phyloP scores from a whole-genome alignment of 2,113 vertebrate species.

The Eublepharis macularius region DNA sequence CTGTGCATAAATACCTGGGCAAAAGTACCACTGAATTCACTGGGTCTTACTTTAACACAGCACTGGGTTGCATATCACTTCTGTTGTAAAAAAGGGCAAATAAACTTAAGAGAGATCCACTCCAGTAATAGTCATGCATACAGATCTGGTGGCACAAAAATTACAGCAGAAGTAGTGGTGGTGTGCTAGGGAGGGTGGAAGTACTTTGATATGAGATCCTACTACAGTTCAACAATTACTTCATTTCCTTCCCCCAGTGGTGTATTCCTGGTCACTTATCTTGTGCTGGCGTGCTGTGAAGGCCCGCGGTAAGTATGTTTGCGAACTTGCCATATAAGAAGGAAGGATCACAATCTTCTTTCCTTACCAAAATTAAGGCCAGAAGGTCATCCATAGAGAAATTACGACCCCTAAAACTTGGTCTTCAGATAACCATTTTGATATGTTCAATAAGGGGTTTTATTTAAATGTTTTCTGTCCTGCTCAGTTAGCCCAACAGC shows the following conservation, averaged over 20 bases:
- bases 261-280: conserved; percentile 86
- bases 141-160: background rate
- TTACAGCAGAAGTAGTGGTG: background rate
- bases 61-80: background rate
- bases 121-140: background rate
- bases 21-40: too few species aligned
- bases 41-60: background rate
- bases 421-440: too few species aligned
- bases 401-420: too few species aligned
- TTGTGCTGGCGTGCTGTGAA: conserved; percentile 88
- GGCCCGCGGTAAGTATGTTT: conserved; percentile 86
- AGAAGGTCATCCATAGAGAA: background rate
- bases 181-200: fast-evolving
- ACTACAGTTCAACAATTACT: background rate
- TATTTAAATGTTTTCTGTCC: background rate
- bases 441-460: too few species aligned
- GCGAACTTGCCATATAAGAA: too few species aligned
- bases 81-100: background rate
- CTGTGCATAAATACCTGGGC: background rate
- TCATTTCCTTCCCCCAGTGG: conserved; percentile 71
- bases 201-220: background rate
- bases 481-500: background rate
- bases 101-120: background rate
- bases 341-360: too few species aligned
- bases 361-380: background rate